Percentiles rank a stretch among this genome's conserved stretches.
These are phyloP conservation scores for Lamproptera curius DNA, from an alignment of 2,888 invertebrate species.

Conservation along the genomic window DNA sequence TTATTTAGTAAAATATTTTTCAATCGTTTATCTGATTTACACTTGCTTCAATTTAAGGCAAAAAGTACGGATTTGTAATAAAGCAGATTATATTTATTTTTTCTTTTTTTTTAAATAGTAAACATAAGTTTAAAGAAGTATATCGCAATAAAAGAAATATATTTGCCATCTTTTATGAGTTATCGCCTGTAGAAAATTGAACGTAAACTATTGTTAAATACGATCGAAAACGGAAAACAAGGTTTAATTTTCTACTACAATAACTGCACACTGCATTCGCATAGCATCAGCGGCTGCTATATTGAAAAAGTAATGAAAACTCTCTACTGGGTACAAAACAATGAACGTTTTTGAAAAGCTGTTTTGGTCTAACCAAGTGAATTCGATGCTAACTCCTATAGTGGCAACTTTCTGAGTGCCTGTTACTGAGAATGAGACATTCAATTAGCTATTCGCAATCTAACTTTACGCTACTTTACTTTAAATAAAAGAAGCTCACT, in stretches of 20 bases:
- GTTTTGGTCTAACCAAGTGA: slow-evolving; percentile 25
- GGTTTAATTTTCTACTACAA: slow-evolving; percentile 22
- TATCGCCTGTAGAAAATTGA: slow-evolving; percentile 13
- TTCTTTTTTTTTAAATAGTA: no score
- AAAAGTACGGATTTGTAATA: no score
- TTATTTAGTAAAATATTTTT: no score
- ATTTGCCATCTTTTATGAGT: slow-evolving; percentile 8
- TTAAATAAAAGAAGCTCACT: no score
- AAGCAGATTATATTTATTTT: no score
- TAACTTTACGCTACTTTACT: no score
- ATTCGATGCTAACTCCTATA: slow-evolving; percentile 21
- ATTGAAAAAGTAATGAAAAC: slow-evolving; percentile 33
- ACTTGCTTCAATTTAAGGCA: no score
- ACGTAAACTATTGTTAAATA: slow-evolving; percentile 17
- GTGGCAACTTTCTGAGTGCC: slow-evolving; percentile 9
- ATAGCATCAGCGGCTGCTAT: slow-evolving; percentile 26
- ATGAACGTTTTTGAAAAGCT: slow-evolving; percentile 31
- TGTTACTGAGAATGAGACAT: slow-evolving; percentile 5
- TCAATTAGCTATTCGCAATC: no score
- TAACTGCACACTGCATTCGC: slow-evolving; percentile 16
- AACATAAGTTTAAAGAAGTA: no score
- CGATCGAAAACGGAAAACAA: slow-evolving; percentile 12
- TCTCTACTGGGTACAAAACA: slow-evolving; percentile 26
- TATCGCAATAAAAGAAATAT: no score
- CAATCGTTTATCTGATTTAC: no score